Percentiles rank a stretch among this genome's conserved stretches.
phyloP scores from a whole-genome alignment of 2,797 vertebrate species.

The Dromococcyx pavoninus region DNA sequence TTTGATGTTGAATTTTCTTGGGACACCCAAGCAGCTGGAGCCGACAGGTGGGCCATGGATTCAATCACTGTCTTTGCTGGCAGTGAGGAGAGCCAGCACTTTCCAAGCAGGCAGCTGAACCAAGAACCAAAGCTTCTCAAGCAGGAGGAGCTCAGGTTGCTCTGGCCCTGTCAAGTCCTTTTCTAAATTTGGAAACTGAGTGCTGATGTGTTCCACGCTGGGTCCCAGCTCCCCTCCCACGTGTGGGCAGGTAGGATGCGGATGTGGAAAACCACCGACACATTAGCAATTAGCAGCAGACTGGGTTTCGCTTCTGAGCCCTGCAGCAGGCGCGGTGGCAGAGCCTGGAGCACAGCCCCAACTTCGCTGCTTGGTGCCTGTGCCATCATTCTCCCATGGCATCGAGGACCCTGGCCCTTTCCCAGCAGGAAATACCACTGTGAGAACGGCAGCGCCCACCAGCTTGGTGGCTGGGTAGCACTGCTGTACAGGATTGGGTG shows the following conservation, averaged over 20 bases:
- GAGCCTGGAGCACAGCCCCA: accelerated
- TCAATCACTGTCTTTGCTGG: background rate
- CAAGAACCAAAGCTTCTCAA: accelerated
- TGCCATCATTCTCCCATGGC: accelerated
- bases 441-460: accelerated
- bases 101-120: background rate
- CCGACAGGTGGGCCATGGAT: accelerated
- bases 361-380: accelerated
- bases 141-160: background rate
- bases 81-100: background rate
- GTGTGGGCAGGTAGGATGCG: background rate
- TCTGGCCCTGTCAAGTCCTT: background rate
- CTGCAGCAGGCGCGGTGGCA: accelerated
- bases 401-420: accelerated
- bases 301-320: background rate
- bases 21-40: accelerated
- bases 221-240: background rate
- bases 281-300: background rate
- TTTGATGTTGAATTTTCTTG: background rate
- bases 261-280: constrained; percentile 1
- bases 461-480: accelerated
- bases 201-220: background rate
- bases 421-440: background rate
- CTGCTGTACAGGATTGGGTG: background rate
- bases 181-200: background rate